phyloP scores from a whole-genome alignment of 2,888 invertebrate species.

The Cotesia congregata region DNA sequence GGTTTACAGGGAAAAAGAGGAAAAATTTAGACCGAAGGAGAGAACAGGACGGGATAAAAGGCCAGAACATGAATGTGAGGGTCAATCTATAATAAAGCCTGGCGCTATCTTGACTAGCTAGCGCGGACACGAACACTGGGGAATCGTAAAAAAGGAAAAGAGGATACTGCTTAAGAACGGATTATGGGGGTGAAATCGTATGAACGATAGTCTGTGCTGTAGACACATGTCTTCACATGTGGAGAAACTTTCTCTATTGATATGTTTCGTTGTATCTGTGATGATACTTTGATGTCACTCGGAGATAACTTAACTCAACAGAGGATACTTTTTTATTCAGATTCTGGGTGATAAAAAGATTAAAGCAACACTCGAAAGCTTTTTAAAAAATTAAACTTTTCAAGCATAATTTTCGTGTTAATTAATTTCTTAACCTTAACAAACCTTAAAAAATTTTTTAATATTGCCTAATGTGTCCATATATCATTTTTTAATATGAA shows the following conservation, averaged over 20 bases:
- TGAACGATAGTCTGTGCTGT: slow-evolving; percentile 48
- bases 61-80: slow-evolving; percentile 62
- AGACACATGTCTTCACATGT: neutral
- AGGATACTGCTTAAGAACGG: slow-evolving; percentile 66
- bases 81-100: slow-evolving; percentile 70
- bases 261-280: neutral
- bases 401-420: neutral
- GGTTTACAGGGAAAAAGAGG: slow-evolving; percentile 25
- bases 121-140: slow-evolving; percentile 59
- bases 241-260: neutral
- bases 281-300: slow-evolving; percentile 13
- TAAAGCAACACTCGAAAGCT: neutral
- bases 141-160: slow-evolving; percentile 65
- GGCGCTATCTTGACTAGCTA: slow-evolving; percentile 62
- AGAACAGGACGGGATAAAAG: slow-evolving; percentile 37
- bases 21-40: slow-evolving; percentile 31
- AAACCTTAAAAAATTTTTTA: too few relatives aligned
- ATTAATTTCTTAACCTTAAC: too few relatives aligned
- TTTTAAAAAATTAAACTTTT: slow-evolving; percentile 13
- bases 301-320: neutral
- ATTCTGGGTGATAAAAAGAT: slow-evolving; percentile 12
- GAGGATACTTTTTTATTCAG: slow-evolving; percentile 17
- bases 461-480: too few relatives aligned
- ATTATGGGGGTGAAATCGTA: slow-evolving; percentile 68
- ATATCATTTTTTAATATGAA: too few relatives aligned